Evolutionary conservation across 2,113 vertebrate genomes (phyloP).

Genomic region (Axis porcinus): DNA sequence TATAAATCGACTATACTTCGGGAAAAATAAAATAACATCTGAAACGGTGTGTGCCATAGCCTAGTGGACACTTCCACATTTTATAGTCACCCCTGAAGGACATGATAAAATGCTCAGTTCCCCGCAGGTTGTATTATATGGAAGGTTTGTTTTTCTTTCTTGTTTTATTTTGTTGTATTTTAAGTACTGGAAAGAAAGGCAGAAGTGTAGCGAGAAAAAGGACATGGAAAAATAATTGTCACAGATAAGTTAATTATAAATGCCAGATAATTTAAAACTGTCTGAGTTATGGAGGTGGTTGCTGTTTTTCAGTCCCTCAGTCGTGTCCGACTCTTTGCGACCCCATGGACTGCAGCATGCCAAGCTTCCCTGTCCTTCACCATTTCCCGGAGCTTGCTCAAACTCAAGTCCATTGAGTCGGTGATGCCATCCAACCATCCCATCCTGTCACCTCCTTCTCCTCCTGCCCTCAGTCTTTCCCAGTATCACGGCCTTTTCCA

Average conservation of each 20-base stretch:
- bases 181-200: neutral
- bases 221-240: neutral
- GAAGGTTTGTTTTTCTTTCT: neutral
- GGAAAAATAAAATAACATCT: neutral
- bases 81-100: neutral
- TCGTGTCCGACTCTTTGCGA: neutral
- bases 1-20: neutral
- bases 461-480: neutral
- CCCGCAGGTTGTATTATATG: neutral
- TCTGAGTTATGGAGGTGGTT: neutral
- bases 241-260: neutral
- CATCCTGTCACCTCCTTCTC: neutral
- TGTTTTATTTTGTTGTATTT: neutral
- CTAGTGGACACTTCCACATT: slow-evolving; percentile 41
- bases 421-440: neutral
- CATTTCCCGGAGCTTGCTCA: neutral
- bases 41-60: slow-evolving; percentile 1
- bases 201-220: neutral
- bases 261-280: neutral
- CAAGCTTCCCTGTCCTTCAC: neutral
- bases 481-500: neutral
- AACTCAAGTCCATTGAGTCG: neutral
- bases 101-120: neutral
- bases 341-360: neutral
- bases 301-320: neutral